Evolutionary conservation across 2,888 invertebrate genomes (phyloP).

Genomic region (Tachina fera): DNA sequence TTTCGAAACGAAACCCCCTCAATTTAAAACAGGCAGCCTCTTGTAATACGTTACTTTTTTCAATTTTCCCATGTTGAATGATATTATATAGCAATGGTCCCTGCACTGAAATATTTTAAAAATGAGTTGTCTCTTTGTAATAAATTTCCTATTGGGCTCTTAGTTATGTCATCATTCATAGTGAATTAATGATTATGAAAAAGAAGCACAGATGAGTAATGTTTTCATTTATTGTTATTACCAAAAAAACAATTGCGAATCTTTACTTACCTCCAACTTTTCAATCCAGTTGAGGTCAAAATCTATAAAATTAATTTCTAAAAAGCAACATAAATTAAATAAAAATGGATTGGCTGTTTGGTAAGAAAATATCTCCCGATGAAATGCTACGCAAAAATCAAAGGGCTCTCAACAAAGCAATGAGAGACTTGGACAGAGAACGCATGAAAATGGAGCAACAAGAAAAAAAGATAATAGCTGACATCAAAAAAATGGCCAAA

Average conservation of each 20-base stretch:
- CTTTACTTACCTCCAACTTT: neutral
- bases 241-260: slow-evolving; percentile 51
- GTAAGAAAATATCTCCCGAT: slow-evolving; percentile 97
- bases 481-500: slow-evolving; percentile 99
- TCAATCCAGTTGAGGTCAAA: neutral
- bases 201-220: slow-evolving; percentile 68
- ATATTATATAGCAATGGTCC: no score
- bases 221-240: slow-evolving; percentile 58
- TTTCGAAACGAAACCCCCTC: no score
- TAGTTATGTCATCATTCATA: slow-evolving; percentile 43
- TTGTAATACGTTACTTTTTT: no score
- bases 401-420: slow-evolving; percentile 97
- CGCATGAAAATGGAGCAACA: slow-evolving; percentile 98
- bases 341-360: slow-evolving; percentile 96
- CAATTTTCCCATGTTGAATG: no score
- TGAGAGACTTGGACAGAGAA: slow-evolving; percentile 98
- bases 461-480: slow-evolving; percentile 98
- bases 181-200: slow-evolving; percentile 45
- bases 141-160: slow-evolving; percentile 37
- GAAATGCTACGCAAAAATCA: slow-evolving; percentile 99
- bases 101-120: no score
- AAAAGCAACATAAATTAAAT: neutral
- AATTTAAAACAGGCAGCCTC: no score
- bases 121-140: no score
- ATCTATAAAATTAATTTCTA: neutral